These are phyloP conservation scores for Hipparchia semele DNA, from an alignment of 2,888 invertebrate genomes.

Conservation along the genomic window DNA sequence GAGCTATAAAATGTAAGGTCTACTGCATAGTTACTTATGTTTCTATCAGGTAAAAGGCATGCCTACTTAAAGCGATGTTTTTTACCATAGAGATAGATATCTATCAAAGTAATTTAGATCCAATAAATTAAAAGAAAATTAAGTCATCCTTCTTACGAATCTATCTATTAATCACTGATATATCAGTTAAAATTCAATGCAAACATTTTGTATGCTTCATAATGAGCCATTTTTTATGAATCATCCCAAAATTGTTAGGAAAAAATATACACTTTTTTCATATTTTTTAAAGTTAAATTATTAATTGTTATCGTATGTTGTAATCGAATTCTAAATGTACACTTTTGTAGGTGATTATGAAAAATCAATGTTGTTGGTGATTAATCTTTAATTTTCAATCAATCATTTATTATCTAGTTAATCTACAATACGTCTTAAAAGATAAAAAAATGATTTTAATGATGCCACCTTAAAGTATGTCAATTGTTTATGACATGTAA, in stretches of 20 bases:
- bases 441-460: not conserved
- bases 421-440: constrained; percentile 2
- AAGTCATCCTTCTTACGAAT: not conserved
- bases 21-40: too few relatives aligned
- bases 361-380: not conserved
- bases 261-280: too few relatives aligned
- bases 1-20: too few relatives aligned
- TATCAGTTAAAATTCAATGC: too few relatives aligned
- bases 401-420: not conserved
- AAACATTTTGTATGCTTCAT: not conserved
- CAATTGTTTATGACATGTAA: too few relatives aligned
- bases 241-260: too few relatives aligned
- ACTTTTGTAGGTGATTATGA: not conserved
- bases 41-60: too few relatives aligned
- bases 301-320: not conserved
- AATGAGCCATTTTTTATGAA: too few relatives aligned
- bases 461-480: too few relatives aligned
- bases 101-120: not conserved
- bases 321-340: not conserved
- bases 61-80: too few relatives aligned
- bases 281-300: too few relatives aligned
- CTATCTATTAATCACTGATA: not conserved
- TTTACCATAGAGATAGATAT: too few relatives aligned
- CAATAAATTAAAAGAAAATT: not conserved
- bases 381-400: not conserved